Conservation (phyloP, 2,113 vertebrate species). For the Parotia lawesii region DNA sequence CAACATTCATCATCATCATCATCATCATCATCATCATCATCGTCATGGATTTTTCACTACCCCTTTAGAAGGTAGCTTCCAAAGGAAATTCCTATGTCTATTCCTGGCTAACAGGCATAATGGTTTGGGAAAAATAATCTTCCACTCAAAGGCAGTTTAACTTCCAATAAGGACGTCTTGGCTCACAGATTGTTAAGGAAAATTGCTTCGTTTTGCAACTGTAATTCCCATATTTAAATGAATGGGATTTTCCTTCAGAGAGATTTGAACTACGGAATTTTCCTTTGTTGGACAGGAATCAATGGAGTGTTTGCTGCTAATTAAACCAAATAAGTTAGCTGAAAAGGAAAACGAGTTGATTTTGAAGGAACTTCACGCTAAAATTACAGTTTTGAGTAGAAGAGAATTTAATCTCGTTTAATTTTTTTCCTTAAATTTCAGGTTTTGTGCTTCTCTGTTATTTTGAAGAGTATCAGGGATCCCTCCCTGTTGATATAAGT, state of each 20-base stretch:
- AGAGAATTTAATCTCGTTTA: neutral
- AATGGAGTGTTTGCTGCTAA: constrained; percentile 26
- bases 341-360: neutral
- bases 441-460: neutral
- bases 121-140: constrained; percentile 41
- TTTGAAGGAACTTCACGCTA: neutral
- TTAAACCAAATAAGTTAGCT: constrained; percentile 26
- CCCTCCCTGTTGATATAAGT: neutral
- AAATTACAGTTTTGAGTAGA: neutral
- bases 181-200: constrained; percentile 38
- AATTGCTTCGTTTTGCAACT: constrained; percentile 17
- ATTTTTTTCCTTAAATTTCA: neutral
- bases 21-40: neutral
- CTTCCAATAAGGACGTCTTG: constrained; percentile 27
- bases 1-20: neutral
- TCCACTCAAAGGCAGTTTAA: constrained; percentile 55
- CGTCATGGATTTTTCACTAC: neutral
- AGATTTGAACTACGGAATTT: constrained; percentile 43
- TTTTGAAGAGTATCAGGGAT: neutral
- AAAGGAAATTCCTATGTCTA: constrained; percentile 46
- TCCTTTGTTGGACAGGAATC: constrained; percentile 50
- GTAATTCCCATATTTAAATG: constrained; percentile 41
- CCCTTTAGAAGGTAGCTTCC: neutral
- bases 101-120: constrained; percentile 18
- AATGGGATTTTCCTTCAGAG: constrained; percentile 56